Base-by-base conservation (phyloP, 2,888 invertebrate species). In the Tetropium fuscum region DNA sequence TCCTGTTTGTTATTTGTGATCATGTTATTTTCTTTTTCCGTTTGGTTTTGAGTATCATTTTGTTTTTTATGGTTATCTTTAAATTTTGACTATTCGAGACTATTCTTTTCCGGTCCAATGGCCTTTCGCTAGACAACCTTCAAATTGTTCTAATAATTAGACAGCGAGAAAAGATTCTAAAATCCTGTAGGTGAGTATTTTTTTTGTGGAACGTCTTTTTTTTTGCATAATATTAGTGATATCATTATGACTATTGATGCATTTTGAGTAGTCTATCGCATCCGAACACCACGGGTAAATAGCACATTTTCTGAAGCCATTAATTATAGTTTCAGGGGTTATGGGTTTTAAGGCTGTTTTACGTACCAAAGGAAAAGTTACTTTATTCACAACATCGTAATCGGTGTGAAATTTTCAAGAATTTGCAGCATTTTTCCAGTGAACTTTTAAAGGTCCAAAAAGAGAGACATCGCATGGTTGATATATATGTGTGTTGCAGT, bases 301-400 rank as follows among this genome's bases (percentile, higher is more conserved):
- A 2, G 11, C 32, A 32, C 32, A 32, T 32, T 32, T 32, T 32
- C 32, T 32, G 32, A 32, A 32, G 11, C 32, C 32, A 32, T 32
- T 32, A 32, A 32, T 32, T 22, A 30, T 30, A 30, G 27, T 2
- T 30, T 30, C 27, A 30, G 27, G 7, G 10, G n/a, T 30, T 30
- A n/a, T 30, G 27, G 27, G 10, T 10, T 5, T 30, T 3, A 30
- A 10, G 27, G 27, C 27, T 7, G 27, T n/a, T 30, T 30, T 30
- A 30, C n/a, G 10, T 30, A 30, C 8, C 27, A 30, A 30, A 30
- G 27, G 27, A 30, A 32, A 11, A 32, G 5, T 32, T 32, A 32
- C 32, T 32, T 10, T 30, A 10, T 27, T 27, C 30, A 30, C 30
- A 30, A 30, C 11, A 11, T 30, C 30, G 10, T 30, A 11, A 11